A percentile compares a stretch with the other conserved stretches of the same genome.
Evolutionary conservation across 2,888 invertebrate genomes (phyloP).

Genomic region (Pristionchus fissidentatus): DNA sequence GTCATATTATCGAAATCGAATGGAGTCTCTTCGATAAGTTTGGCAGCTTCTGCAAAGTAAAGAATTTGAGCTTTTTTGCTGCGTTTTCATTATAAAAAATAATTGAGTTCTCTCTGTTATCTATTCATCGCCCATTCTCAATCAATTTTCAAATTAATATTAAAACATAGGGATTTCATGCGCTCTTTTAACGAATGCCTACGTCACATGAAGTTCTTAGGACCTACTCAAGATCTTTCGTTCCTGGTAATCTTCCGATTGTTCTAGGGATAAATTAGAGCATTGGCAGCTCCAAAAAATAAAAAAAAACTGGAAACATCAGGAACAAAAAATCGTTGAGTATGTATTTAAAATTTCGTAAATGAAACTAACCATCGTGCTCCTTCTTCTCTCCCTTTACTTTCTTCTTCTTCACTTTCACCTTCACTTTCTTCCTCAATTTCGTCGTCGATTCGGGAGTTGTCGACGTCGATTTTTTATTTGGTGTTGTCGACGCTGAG

Average conservation of each 20-base stretch:
- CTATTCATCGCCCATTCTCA: too few relatives aligned
- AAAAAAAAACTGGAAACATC: not conserved
- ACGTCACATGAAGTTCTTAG: not conserved
- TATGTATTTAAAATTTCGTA: not conserved
- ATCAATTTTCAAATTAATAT: too few relatives aligned
- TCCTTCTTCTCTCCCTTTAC: not conserved
- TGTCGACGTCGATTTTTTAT: not conserved
- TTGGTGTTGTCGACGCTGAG: not conserved
- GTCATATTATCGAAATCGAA: conserved; percentile 18
- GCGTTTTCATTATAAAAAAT: too few relatives aligned
- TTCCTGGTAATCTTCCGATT: too few relatives aligned
- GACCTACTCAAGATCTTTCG: not conserved
- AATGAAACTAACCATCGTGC: not conserved
- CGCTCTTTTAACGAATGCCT: too few relatives aligned
- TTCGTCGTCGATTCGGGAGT: conserved; percentile 45
- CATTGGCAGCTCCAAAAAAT: not conserved
- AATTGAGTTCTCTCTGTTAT: too few relatives aligned
- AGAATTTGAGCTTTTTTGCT: too few relatives aligned
- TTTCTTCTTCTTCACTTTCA: conserved; percentile 46
- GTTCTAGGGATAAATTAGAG: too few relatives aligned
- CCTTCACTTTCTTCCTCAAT: conserved; percentile 9
- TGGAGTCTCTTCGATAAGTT: not conserved
- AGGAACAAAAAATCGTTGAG: not conserved
- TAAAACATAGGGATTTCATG: too few relatives aligned
- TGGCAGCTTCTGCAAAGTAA: not conserved